Evolutionary conservation across 2,888 invertebrate species (phyloP).

Genomic region (Aspidiotus rigidus): DNA sequence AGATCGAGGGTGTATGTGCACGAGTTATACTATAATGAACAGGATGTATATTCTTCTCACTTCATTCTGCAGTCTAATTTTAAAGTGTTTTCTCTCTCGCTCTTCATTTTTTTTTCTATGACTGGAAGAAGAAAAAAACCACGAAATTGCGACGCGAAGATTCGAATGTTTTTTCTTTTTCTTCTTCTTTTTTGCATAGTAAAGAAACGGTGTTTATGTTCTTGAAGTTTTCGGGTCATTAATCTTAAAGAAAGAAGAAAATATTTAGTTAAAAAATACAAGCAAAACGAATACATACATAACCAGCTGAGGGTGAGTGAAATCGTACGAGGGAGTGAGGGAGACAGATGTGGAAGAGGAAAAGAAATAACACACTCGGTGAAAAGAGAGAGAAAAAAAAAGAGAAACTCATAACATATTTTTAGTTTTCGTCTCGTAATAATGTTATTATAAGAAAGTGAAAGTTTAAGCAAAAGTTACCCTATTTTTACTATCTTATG

Average conservation of each 20-base stretch:
- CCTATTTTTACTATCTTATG: constrained; percentile 31
- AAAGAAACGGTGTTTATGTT: constrained; percentile 36
- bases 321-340: background rate
- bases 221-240: constrained; percentile 37
- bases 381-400: background rate
- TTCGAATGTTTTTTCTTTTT: constrained; percentile 26
- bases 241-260: constrained; percentile 35
- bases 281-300: background rate
- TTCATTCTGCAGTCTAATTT: background rate
- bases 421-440: constrained; percentile 32
- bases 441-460: constrained; percentile 33
- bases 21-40: constrained; percentile 21
- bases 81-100: background rate
- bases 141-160: constrained; percentile 25
- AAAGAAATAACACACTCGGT: constrained; percentile 14
- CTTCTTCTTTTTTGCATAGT: constrained; percentile 25
- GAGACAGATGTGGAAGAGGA: constrained; percentile 4
- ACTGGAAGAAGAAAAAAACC: background rate
- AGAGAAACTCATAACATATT: constrained; percentile 32
- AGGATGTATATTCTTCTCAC: constrained; percentile 18
- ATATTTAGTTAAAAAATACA: constrained; percentile 32
- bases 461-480: constrained; percentile 30
- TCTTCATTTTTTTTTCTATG: constrained; percentile 6
- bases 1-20: constrained; percentile 26
- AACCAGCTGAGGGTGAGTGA: background rate